These are phyloP conservation scores for Indri indri DNA, from an alignment of 2,113 vertebrate species.

Conservation along the genomic window DNA sequence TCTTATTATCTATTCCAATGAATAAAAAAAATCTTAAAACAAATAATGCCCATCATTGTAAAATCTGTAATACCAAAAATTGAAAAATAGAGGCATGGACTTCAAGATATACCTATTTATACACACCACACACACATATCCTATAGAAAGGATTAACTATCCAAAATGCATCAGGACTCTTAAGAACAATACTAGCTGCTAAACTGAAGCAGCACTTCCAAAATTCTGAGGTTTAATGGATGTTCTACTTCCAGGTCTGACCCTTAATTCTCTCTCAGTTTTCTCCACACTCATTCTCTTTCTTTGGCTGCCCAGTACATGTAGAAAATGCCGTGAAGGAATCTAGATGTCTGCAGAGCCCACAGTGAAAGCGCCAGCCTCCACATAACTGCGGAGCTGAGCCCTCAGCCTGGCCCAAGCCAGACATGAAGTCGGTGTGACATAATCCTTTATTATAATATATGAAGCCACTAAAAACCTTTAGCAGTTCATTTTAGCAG, in stretches of 20 bases:
- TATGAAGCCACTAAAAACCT: neutral
- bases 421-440: neutral
- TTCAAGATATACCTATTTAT: neutral
- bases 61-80: neutral
- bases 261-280: neutral
- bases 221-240: neutral
- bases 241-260: neutral
- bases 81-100: neutral
- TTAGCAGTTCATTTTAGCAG: neutral
- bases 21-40: neutral
- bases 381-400: neutral
- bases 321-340: neutral
- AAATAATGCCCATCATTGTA: neutral
- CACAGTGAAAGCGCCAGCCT: neutral
- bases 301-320: neutral
- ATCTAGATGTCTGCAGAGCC: neutral
- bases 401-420: neutral
- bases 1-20: neutral
- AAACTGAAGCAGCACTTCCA: neutral
- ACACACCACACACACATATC: neutral
- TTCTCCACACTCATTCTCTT: neutral
- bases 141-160: neutral
- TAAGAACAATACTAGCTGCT: neutral
- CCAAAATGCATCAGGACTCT: neutral
- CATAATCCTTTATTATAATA: neutral